phyloP scores from a whole-genome alignment of 2,797 vertebrate species.

The Arctocebus calabarensis region DNA sequence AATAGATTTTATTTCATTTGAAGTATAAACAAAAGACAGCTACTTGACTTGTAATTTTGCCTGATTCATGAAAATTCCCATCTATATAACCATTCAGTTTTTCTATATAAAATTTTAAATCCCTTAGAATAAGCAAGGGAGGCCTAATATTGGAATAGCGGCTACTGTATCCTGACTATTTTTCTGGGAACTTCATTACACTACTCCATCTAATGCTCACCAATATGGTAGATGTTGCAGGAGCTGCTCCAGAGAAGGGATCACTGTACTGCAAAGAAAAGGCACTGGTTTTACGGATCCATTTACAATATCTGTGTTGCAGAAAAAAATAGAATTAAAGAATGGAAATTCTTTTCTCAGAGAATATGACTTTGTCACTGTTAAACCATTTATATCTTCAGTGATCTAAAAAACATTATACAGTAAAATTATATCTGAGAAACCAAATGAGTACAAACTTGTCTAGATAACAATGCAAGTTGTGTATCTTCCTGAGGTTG shows the following conservation, averaged over 20 bases:
- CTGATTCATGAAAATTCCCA: not conserved
- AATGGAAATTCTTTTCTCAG: not conserved
- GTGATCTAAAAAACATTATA: not conserved
- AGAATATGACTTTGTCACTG: not conserved
- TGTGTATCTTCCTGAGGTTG: not conserved
- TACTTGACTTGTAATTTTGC: constrained; percentile 13
- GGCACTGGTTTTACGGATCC: not conserved
- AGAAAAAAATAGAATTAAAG: not conserved
- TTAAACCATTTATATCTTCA: not conserved
- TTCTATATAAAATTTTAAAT: not conserved
- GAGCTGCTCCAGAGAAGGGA: not conserved
- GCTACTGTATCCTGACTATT: not conserved
- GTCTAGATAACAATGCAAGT: not conserved
- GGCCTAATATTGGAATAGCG: not conserved
- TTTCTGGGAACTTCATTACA: not conserved
- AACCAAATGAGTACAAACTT: not conserved
- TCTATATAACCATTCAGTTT: not conserved
- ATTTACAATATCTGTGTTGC: not conserved
- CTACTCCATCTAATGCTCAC: not conserved
- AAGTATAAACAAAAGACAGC: constrained; percentile 36
- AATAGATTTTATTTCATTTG: constrained; percentile 7
- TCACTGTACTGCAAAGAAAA: not conserved
- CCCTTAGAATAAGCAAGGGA: not conserved
- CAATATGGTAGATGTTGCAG: not conserved
- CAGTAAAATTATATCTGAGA: not conserved